Evolutionary conservation across 2,797 vertebrate species (phyloP), one percentile per base, ranked within the genome.

Genomic region (Austrolebias charrua): DNA sequence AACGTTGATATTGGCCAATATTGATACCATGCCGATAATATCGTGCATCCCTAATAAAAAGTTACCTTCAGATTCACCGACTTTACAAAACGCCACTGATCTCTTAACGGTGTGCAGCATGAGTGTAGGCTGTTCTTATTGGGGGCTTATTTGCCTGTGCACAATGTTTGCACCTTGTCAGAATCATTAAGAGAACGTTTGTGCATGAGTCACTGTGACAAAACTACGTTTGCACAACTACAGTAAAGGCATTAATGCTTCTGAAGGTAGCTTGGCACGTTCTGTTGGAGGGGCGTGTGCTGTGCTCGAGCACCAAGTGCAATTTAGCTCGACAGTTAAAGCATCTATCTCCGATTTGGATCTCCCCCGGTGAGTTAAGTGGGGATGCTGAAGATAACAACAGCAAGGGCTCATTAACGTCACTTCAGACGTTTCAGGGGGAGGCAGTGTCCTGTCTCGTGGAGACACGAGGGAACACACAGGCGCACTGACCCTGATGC

Each of bases 391-490:
- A 77, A 85, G 79, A 88, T 85, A 86, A 87, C 80, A 85, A 59
- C 73, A 80, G 74, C 72, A 83, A 78, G 76, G 69, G 75, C 75
- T 84, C 82, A 87, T 89, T 90, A 90, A 79, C 28, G 60, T 87
- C 86, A 79, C 83, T 63, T 73, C 44, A 76, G 81, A 86, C 73
- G 69, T 76, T 80, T 81, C 74, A 66, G 67, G 49, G 45, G 71
- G 75, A 64, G 76, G 50, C 43, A 1, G 18, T 71, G 54, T 69
- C 60, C 63, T 66, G 76, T 80, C 78, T 76, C 46, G 4, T 11
- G 19, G 72, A 70, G 38, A 74, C 66, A 69, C 33, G 63, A 66
- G 58, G 31, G 46, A 49, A 74, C 60, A 19, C 15, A 60, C 68
- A 29, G 13, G 9, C 45, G 64, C 43, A 8, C 71, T 71, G 59